phyloP scores from a whole-genome alignment of 2,113 vertebrate species.

The Alexandromys fortis region DNA sequence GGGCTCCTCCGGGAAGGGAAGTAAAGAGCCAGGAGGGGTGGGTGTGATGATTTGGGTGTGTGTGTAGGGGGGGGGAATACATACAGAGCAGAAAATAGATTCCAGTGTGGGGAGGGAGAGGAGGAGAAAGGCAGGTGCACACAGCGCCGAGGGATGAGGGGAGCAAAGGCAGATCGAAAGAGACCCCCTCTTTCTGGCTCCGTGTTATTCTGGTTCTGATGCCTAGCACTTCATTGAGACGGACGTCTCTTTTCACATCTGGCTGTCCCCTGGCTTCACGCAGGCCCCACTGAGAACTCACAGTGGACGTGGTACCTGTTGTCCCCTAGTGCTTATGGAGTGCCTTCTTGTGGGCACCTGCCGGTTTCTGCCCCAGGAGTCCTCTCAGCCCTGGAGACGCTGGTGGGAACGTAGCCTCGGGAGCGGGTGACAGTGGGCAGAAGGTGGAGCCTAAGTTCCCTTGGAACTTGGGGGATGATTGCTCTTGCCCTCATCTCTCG shows the following conservation, averaged over 20 bases:
- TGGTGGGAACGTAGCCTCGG: neutral
- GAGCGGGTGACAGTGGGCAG: neutral
- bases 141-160: neutral
- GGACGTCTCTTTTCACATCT: neutral
- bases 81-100: slow-evolving; percentile 37
- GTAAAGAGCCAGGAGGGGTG: neutral
- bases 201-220: neutral
- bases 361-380: neutral
- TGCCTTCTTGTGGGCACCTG: neutral
- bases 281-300: too few relatives aligned
- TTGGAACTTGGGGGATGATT: neutral
- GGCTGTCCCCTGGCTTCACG: neutral
- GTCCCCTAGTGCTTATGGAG: too few relatives aligned
- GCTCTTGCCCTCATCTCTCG: neutral
- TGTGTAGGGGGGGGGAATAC: neutral
- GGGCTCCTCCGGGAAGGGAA: slow-evolving; percentile 28
- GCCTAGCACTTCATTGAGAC: neutral
- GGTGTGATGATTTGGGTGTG: neutral
- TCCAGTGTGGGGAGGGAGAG: slow-evolving; percentile 18
- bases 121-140: neutral
- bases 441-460: neutral
- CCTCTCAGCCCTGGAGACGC: neutral
- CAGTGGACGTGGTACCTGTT: too few relatives aligned
- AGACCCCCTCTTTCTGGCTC: neutral
- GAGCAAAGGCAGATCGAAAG: neutral